phyloP scores from a whole-genome alignment of 2,797 vertebrate species.

The Oreortyx pictus region DNA sequence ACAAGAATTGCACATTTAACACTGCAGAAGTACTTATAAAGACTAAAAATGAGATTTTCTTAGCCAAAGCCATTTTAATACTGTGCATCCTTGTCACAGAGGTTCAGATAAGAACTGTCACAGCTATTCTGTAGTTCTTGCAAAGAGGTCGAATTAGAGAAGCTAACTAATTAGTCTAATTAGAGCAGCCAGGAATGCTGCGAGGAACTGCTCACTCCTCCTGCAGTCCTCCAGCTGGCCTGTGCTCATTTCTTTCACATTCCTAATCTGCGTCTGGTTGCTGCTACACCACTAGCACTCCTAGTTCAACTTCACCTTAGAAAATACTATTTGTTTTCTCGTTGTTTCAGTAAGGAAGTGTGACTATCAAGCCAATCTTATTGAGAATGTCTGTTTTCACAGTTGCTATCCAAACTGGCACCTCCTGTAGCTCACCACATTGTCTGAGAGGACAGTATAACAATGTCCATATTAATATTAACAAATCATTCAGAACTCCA shows the following conservation, averaged over 20 bases:
- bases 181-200: background rate
- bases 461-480: background rate
- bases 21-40: background rate
- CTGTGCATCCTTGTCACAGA: background rate
- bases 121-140: background rate
- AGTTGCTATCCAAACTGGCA: background rate
- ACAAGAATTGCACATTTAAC: background rate
- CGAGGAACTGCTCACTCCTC: background rate
- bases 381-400: constrained; percentile 1
- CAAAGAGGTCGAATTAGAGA: background rate
- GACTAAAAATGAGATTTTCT: background rate
- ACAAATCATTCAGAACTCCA: background rate
- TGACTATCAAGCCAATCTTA: constrained; percentile 67
- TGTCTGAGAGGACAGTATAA: background rate
- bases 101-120: background rate
- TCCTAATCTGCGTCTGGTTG: background rate
- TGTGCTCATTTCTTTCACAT: background rate
- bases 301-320: too few relatives aligned
- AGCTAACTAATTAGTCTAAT: background rate
- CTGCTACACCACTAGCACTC: background rate
- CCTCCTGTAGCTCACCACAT: background rate
- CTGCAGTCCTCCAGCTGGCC: background rate
- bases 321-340: background rate
- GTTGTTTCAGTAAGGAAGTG: background rate
- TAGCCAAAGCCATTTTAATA: background rate